Percentiles rank a stretch among this genome's conserved stretches.
Conservation (phyloP, 2,113 vertebrate genomes). For the Scomber scombrus region DNA sequence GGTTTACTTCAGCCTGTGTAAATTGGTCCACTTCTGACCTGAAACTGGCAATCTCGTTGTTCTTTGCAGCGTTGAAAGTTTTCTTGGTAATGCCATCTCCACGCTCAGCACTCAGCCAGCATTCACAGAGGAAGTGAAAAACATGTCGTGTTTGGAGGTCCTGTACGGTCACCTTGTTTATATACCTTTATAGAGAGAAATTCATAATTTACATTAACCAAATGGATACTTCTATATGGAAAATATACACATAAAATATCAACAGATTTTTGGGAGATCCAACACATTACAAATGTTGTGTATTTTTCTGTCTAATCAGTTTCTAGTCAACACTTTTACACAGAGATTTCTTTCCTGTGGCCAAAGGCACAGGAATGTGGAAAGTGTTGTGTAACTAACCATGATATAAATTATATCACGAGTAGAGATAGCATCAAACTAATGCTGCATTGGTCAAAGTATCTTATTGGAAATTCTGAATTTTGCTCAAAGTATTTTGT, state of each 20-base stretch:
- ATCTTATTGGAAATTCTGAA: background rate
- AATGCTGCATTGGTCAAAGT: background rate
- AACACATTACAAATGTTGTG: too few relatives aligned
- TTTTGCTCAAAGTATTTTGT: background rate
- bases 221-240: background rate
- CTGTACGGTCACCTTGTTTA: conserved; percentile 81
- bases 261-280: too few relatives aligned
- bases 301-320: too few relatives aligned
- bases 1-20: background rate
- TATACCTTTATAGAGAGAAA: conserved; percentile 74
- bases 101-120: conserved; percentile 80
- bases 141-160: conserved; percentile 81
- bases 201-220: background rate
- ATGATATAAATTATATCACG: background rate
- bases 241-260: background rate
- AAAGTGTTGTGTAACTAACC: background rate
- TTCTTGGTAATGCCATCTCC: conserved; percentile 81
- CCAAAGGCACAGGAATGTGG: background rate
- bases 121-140: conserved; percentile 84
- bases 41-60: conserved; percentile 85
- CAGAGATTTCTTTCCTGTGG: background rate
- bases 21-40: conserved; percentile 68
- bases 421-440: background rate
- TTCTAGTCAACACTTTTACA: too few relatives aligned
- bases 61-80: conserved; percentile 83